Percentiles rank a stretch among this genome's conserved stretches.
Conservation (phyloP, 2,888 invertebrate species). For the Amorpha juglandis region DNA sequence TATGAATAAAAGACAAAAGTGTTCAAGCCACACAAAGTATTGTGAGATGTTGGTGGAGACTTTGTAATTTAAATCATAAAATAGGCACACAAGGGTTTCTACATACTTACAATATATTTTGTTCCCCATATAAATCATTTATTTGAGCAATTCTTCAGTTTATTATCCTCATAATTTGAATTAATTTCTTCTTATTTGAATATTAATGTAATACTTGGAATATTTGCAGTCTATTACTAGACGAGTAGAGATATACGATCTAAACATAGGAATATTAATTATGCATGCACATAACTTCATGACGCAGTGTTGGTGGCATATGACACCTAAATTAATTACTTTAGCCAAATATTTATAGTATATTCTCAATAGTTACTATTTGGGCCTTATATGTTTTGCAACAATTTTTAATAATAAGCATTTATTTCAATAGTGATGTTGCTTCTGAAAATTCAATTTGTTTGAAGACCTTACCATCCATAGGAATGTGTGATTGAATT, state of each 20-base stretch:
- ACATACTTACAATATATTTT: conserved; percentile 1
- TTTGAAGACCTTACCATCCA: conserved; percentile 7
- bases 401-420: background rate
- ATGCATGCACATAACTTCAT: conserved; percentile 42
- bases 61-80: conserved; percentile 57
- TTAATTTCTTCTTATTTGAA: background rate
- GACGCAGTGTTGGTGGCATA: conserved; percentile 22
- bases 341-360: conserved; percentile 26
- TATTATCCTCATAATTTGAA: background rate
- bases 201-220: background rate
- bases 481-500: conserved; percentile 20
- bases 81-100: conserved; percentile 37
- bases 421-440: conserved; percentile 19
- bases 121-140: conserved; percentile 2
- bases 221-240: conserved; percentile 2
- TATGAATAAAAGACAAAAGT: conserved; percentile 55
- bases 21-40: conserved; percentile 66
- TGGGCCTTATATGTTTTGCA: conserved; percentile 10
- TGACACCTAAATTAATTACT: background rate
- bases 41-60: conserved; percentile 68
- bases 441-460: background rate
- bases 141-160: background rate
- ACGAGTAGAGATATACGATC: conserved; percentile 40
- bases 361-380: conserved; percentile 30
- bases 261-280: conserved; percentile 38